Percentiles rank a stretch among this genome's conserved stretches.
Conservation (phyloP, 2,113 vertebrate genomes). For the Odobenus rosmarus region DNA sequence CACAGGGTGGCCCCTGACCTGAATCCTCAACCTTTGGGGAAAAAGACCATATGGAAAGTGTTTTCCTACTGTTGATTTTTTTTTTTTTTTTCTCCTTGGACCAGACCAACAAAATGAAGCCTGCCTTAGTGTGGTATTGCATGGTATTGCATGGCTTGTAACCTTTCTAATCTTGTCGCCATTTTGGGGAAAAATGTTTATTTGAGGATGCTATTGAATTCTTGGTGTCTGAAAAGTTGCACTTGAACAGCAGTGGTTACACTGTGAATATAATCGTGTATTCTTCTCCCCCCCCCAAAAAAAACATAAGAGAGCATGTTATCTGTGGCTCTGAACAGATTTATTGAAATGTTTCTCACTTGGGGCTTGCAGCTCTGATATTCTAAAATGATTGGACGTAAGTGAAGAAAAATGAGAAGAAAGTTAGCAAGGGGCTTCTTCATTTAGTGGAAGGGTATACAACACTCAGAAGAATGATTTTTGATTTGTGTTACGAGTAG, state of each 20-base stretch:
- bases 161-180: not conserved
- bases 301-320: not conserved
- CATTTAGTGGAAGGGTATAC: not conserved
- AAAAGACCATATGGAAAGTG: not conserved
- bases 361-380: not conserved
- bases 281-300: not conserved
- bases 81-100: not conserved
- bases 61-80: constrained; percentile 1
- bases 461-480: not conserved
- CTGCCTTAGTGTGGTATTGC: not conserved
- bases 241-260: not conserved
- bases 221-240: not conserved
- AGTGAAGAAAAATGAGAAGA: not conserved
- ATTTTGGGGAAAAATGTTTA: not conserved
- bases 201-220: not conserved
- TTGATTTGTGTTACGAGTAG: not conserved
- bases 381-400: not conserved
- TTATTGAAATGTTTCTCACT: not conserved
- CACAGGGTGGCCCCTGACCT: constrained; percentile 57
- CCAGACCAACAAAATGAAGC: not conserved
- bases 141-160: not conserved
- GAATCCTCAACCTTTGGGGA: constrained; percentile 49
- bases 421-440: not conserved
- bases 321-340: not conserved
- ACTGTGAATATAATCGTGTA: not conserved